Conservation (phyloP, 37 sponge, comb jelly and placozoan genomes). For the Aphrocallistes beatrix region DNA sequence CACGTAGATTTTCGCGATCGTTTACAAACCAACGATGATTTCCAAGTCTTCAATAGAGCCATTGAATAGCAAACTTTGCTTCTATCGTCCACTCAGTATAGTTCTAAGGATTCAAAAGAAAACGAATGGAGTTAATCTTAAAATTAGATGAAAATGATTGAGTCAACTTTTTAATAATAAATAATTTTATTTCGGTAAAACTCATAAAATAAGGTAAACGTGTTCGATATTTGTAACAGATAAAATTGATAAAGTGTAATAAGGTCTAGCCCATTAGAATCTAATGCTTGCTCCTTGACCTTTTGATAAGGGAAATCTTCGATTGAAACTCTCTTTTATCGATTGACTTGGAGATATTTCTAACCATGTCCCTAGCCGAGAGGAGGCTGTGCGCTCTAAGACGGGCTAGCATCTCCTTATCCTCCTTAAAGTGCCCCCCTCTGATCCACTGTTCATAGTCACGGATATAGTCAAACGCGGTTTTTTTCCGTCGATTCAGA, state of each 20-base stretch:
- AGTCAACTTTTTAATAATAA: background rate
- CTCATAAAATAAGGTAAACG: background rate
- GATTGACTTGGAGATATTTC: background rate
- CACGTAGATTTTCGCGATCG: too few species aligned
- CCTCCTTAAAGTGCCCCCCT: slow-evolving; percentile 44
- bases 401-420: background rate
- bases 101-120: too few species aligned
- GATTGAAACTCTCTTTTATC: background rate
- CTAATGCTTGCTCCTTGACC: background rate
- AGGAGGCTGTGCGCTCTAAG: slow-evolving; percentile 3
- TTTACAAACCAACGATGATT: too few species aligned
- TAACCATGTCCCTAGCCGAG: background rate
- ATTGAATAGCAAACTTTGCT: too few species aligned
- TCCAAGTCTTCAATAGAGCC: too few species aligned
- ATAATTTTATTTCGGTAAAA: background rate
- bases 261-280: background rate
- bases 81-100: too few species aligned
- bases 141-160: too few species aligned
- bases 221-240: background rate
- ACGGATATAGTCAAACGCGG: slow-evolving; percentile 47
- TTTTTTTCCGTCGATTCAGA: slow-evolving; percentile 19
- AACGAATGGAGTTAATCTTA: too few species aligned
- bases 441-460: slow-evolving; percentile 68
- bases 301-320: background rate
- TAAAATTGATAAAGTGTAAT: background rate